These are phyloP conservation scores for Oceanites oceanicus DNA, from an alignment of 2,113 vertebrate genomes.

Conservation along the genomic window DNA sequence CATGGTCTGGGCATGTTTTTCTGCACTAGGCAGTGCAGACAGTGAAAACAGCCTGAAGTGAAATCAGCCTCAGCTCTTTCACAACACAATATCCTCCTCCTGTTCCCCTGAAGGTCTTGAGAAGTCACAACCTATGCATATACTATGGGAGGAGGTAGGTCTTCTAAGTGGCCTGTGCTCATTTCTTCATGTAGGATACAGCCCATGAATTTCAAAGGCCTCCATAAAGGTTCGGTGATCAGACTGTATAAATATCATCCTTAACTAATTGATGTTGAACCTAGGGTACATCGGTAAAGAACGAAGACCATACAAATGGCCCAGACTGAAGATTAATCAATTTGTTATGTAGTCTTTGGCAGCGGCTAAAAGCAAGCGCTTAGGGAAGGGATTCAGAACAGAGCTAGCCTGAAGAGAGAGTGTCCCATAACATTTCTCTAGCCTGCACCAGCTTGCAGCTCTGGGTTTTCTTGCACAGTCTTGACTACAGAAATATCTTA, in stretches of 20 bases:
- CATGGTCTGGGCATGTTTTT: not conserved
- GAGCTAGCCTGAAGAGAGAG: not conserved
- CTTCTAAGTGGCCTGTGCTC: not conserved
- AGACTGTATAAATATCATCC: not conserved
- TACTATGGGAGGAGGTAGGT: not conserved
- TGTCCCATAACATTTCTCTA: not conserved
- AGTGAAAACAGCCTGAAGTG: not conserved
- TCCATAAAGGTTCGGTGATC: not conserved
- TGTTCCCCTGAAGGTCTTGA: not conserved
- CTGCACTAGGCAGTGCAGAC: not conserved
- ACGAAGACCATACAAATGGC: not conserved
- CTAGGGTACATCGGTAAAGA: not conserved
- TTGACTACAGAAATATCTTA: not conserved
- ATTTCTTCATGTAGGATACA: not conserved
- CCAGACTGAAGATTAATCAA: not conserved
- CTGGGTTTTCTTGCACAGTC: not conserved
- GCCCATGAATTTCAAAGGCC: not conserved
- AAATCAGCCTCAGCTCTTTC: not conserved
- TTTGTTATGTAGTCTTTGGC: not conserved
- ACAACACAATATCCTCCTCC: not conserved
- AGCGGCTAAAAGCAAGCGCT: not conserved
- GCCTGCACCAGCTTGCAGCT: not conserved
- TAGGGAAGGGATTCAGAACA: not conserved
- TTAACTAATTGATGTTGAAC: not conserved
- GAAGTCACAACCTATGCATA: not conserved